Conservation (phyloP, 2,797 vertebrate genomes). For the Cetoscarus ocellatus region DNA sequence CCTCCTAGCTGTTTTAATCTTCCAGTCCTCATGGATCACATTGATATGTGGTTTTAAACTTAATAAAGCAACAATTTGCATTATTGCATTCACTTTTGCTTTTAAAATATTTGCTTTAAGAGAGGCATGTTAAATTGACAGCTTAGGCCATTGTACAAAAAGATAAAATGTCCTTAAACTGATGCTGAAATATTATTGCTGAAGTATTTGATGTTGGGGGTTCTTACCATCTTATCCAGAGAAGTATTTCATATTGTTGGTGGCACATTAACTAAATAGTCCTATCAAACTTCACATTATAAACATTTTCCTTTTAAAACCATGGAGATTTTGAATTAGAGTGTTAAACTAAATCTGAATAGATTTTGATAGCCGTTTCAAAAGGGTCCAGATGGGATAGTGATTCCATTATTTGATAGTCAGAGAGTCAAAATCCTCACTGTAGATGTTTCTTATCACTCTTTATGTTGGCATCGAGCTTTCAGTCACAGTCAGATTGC, state of each 20-base stretch:
- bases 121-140: no score
- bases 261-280: neutral
- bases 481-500: constrained; percentile 38
- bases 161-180: no score
- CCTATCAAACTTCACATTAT: neutral
- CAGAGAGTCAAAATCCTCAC: neutral
- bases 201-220: no score
- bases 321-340: neutral
- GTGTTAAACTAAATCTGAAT: neutral
- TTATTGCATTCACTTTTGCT: no score
- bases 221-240: no score
- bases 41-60: neutral
- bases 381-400: neutral
- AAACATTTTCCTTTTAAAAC: neutral
- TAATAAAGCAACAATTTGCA: no score
- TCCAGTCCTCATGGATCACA: neutral
- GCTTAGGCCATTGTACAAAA: no score
- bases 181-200: no score
- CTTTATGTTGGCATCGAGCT: constrained; percentile 12
- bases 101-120: no score
- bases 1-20: neutral
- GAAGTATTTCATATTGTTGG: no score
- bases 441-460: constrained; percentile 10
- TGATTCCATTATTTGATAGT: neutral
- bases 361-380: neutral